Percentiles rank a stretch among this genome's conserved stretches.
phyloP scores from a whole-genome alignment of 2,797 vertebrate genomes.

The Manis crassicaudata region DNA sequence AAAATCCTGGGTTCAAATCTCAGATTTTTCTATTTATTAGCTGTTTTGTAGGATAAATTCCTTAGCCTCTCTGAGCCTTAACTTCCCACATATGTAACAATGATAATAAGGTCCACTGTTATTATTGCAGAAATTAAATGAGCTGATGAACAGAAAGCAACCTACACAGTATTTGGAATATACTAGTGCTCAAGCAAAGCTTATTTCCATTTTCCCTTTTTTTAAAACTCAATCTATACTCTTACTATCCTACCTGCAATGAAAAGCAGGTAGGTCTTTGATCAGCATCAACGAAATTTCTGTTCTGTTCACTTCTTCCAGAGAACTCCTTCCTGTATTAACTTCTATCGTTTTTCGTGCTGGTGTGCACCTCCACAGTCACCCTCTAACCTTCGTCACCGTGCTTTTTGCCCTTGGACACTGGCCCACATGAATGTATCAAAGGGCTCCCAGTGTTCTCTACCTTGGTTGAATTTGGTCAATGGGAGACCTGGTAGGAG shows the following conservation, averaged over 20 bases:
- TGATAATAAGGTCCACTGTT: background rate
- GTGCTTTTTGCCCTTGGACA: background rate
- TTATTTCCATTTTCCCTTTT: background rate
- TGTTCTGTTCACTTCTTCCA: background rate
- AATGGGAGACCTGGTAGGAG: background rate
- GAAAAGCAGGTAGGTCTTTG: background rate
- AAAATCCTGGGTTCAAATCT: constrained; percentile 7
- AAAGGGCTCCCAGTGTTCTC: background rate
- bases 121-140: constrained; percentile 32
- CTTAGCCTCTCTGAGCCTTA: constrained; percentile 33
- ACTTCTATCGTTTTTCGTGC: background rate
- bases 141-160: background rate
- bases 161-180: background rate
- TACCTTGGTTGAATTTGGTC: background rate
- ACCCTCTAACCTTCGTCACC: background rate
- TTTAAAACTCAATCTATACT: background rate
- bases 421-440: background rate
- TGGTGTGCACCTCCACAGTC: background rate
- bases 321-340: background rate
- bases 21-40: background rate
- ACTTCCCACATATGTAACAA: background rate
- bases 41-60: background rate
- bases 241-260: background rate
- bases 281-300: background rate
- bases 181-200: background rate